Base-by-base conservation (phyloP, 2,113 vertebrate genomes). In the Psilopogon haemacephalus region DNA sequence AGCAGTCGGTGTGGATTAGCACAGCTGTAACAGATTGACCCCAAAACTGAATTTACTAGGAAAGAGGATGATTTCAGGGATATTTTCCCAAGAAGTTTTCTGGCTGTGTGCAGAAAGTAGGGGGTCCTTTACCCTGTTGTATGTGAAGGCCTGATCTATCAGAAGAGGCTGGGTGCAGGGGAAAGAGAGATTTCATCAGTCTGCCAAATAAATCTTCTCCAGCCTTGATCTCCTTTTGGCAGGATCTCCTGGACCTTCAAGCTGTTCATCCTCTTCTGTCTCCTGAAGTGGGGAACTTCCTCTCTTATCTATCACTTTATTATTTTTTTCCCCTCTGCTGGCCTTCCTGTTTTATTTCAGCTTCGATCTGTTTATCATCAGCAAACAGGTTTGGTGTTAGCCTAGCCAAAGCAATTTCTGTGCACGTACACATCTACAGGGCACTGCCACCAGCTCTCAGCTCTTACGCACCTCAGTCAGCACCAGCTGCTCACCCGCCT, bases 21-120 rank as follows among this genome's bases (percentile, higher is more conserved):
- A 68, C 65, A 88, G 58, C 75, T 75, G 72, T 92, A 89, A 94
- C 91, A 88, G 72, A 89, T 87, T 95, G 78, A 95, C 82, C 48
- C 24, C 67, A 52, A 40, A 88, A 33, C 78, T 77, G 91, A 95
- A 94, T 73, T 86, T 80, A 33, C 91, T 80, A 84, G 84, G 71
- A 64, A 86, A 83, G 38, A 68, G 28, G 28, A 17, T 28, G 54
- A 16, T 85, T 82, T 33, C 63, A 56, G 63, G 37, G 15, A 26
- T 89, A 6, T 76, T 67, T 85, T 73, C 48, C 35, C 64, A 8
- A 50, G 21, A 80, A 23, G 11, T 59, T 87, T 60, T 62, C 33
- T 68, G 37, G 7, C 33, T 76, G 15, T 40, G 40, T 35, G 16
- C 11, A 75, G 35, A n/a, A 89, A 73, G 20, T 5, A 56, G 37